Percentiles rank a stretch among this genome's conserved stretches.
phyloP scores from a whole-genome alignment of 2,113 vertebrate genomes.

The Platanista minor region DNA sequence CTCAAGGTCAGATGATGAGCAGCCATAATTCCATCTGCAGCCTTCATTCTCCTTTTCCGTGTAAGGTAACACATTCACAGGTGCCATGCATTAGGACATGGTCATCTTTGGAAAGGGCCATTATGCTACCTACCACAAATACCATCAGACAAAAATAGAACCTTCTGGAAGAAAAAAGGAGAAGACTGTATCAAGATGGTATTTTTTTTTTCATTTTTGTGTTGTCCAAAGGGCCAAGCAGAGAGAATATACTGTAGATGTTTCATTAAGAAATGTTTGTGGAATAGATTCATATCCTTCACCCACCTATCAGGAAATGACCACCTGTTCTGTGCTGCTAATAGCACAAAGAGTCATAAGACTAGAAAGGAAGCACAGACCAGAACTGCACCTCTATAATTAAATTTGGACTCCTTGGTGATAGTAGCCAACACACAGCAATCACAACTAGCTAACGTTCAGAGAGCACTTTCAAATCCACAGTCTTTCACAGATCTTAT shows the following conservation, averaged over 20 bases:
- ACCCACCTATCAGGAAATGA: too few relatives aligned
- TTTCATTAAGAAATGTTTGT: neutral
- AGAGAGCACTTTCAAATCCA: neutral
- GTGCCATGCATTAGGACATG: neutral
- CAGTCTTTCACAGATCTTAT: neutral
- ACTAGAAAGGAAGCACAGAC: too few relatives aligned
- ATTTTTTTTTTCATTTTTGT: too few relatives aligned
- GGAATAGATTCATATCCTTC: neutral
- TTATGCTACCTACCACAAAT: neutral
- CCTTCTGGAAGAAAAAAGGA: neutral
- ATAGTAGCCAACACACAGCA: neutral
- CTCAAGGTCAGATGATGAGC: neutral
- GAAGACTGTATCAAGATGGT: neutral
- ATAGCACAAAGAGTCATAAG: fast-evolving
- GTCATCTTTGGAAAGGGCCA: too few relatives aligned
- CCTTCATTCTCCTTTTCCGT: neutral
- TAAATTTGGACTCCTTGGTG: neutral
- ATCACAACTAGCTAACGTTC: fast-evolving
- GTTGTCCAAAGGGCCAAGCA: neutral
- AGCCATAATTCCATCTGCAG: neutral
- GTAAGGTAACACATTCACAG: fast-evolving
- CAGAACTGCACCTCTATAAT: fast-evolving
- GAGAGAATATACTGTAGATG: fast-evolving
- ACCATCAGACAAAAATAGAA: neutral
- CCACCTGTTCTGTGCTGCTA: neutral